Conservation (phyloP, 1,140 invertebrate genomes). For the Mya arenaria region DNA sequence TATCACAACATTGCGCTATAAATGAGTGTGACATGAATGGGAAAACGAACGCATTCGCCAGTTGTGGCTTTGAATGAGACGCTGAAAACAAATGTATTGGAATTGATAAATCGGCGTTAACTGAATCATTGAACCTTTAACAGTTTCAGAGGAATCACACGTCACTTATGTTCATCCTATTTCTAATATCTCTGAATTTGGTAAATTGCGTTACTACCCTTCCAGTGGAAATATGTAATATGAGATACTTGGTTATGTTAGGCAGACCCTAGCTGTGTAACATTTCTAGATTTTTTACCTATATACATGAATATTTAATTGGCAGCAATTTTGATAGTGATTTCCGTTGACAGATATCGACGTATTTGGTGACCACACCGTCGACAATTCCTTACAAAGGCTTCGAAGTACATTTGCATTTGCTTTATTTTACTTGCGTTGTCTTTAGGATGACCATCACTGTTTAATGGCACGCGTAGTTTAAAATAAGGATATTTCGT, state of each 20-base stretch:
- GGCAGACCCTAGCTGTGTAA: constrained; percentile 25
- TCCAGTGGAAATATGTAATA: constrained; percentile 48
- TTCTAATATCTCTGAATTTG: constrained; percentile 41
- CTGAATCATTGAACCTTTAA: no score
- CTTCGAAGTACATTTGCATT: constrained; percentile 30
- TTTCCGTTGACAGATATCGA: constrained; percentile 30
- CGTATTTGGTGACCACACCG: constrained; percentile 38
- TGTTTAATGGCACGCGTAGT: constrained; percentile 38
- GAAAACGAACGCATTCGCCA: no score
- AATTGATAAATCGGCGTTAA: no score
- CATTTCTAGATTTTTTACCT: constrained; percentile 38
- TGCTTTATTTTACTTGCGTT: constrained; percentile 13
- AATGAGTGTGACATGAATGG: no score
- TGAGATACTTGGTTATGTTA: constrained; percentile 12
- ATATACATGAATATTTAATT: constrained; percentile 26
- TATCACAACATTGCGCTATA: no score
- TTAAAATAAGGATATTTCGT: neutral
- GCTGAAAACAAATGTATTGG: no score
- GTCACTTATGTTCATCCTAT: constrained; percentile 46
- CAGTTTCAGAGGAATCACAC: constrained; percentile 16
- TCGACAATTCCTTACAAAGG: constrained; percentile 9
- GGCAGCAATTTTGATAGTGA: constrained; percentile 25
- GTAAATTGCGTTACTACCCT: constrained; percentile 40
- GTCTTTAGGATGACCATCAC: constrained; percentile 9
- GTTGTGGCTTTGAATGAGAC: no score